Percentiles rank a stretch among this genome's conserved stretches.
phyloP scores from a whole-genome alignment of 2,888 invertebrate species.

The Xestia ashworthii region DNA sequence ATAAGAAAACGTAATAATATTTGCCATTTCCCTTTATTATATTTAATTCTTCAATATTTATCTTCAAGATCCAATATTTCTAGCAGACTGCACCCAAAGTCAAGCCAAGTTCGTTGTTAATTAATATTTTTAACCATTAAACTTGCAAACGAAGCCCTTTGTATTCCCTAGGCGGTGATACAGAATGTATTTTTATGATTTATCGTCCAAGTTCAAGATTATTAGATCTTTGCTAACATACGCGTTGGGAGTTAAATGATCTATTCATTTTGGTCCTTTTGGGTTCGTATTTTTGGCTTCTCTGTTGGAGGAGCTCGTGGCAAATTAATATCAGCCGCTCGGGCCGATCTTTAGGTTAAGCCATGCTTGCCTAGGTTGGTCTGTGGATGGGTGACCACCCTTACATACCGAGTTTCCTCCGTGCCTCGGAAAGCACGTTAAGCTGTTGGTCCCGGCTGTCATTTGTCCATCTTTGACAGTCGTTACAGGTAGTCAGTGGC shows the following conservation, averaged over 20 bases:
- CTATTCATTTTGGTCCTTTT: slow-evolving; percentile 21
- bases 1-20: neutral
- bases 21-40: neutral
- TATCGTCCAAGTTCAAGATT: slow-evolving; percentile 44
- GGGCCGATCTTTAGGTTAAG: too few species aligned
- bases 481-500: too few species aligned
- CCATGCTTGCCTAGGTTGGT: too few species aligned
- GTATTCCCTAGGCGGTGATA: slow-evolving; percentile 40
- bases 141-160: slow-evolving; percentile 36
- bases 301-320: too few species aligned
- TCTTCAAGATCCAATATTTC: slow-evolving; percentile 10
- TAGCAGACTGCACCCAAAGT: slow-evolving; percentile 14
- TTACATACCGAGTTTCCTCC: too few species aligned
- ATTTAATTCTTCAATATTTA: slow-evolving; percentile 3
- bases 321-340: too few species aligned
- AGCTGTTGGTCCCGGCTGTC: too few species aligned
- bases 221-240: slow-evolving; percentile 31
- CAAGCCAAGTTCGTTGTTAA: slow-evolving; percentile 30
- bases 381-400: too few species aligned
- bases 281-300: neutral
- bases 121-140: slow-evolving; percentile 37
- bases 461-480: too few species aligned
- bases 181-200: slow-evolving; percentile 58
- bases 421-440: too few species aligned
- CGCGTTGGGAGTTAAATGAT: slow-evolving; percentile 43